Percentiles rank a stretch among this genome's conserved stretches.
phyloP scores from a whole-genome alignment of 2,797 vertebrate genomes.

The Paratrypauchen microcephalus region DNA sequence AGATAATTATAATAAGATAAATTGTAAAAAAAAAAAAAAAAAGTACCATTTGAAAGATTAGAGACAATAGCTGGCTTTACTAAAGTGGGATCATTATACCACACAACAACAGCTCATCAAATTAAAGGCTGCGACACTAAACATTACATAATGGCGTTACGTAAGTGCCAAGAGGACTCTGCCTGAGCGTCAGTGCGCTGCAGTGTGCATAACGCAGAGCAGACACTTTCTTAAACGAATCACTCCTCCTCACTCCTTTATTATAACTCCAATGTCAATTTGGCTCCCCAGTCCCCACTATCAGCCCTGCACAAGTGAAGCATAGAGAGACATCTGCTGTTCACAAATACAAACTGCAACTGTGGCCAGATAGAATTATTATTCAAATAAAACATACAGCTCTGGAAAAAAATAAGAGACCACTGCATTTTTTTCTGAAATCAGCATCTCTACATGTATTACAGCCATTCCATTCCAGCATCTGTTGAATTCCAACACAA shows the following conservation, averaged over 20 bases:
- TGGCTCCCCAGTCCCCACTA: constrained; percentile 7
- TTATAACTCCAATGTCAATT: constrained; percentile 27
- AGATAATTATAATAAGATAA: no score
- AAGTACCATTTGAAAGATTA: background rate
- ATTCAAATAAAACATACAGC: no score
- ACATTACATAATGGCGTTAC: constrained; percentile 58
- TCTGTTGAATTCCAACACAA: no score
- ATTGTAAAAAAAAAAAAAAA: background rate
- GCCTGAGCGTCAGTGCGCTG: constrained; percentile 5
- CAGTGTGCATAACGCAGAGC: constrained; percentile 21
- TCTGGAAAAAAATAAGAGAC: no score
- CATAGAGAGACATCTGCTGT: constrained; percentile 65
- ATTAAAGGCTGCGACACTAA: constrained; percentile 46
- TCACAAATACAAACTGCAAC: constrained; percentile 45
- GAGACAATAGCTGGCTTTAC: background rate
- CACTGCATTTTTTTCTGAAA: no score
- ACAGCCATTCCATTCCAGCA: no score
- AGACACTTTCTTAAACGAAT: constrained; percentile 32
- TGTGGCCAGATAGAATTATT: background rate
- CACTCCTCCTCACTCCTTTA: constrained; percentile 22
- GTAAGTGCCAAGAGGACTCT: constrained; percentile 37
- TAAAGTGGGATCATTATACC: constrained; percentile 30
- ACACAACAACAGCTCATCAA: constrained; percentile 46
- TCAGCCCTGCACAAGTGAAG: constrained; percentile 22
- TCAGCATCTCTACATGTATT: no score